These are phyloP conservation scores for Sebastes nivosus DNA, from an alignment of 2,797 vertebrate species.

Conservation along the genomic window DNA sequence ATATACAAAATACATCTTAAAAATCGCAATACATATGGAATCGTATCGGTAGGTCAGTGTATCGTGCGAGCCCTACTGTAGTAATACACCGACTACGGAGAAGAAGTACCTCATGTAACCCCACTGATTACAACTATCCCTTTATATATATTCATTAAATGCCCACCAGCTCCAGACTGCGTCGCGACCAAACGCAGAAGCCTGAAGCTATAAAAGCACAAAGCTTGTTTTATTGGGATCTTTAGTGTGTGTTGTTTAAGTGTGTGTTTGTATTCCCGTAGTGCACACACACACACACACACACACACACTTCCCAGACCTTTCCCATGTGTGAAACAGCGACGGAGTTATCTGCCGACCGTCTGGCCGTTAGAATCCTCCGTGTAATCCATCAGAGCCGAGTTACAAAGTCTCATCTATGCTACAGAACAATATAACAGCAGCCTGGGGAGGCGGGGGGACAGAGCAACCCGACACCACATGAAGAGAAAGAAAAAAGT, in stretches of 20 bases:
- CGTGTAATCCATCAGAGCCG: conserved; percentile 70
- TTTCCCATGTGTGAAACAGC: conserved; percentile 36
- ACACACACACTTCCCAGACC: conserved; percentile 21
- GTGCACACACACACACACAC: neutral
- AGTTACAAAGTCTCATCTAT: conserved; percentile 62
- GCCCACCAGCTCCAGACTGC: neutral
- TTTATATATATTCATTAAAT: neutral
- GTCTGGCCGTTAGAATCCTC: conserved; percentile 42
- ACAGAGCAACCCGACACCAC: conserved; percentile 60
- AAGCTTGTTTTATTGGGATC: conserved; percentile 27
- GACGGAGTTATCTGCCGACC: conserved; percentile 46
- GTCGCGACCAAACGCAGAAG: conserved; percentile 6
- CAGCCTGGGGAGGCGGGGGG: conserved; percentile 46
- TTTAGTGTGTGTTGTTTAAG: neutral
- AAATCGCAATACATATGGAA: too few species aligned
- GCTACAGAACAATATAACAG: conserved; percentile 54
- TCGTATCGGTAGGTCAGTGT: too few species aligned
- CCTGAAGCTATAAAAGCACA: conserved; percentile 32
- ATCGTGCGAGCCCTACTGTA: too few species aligned
- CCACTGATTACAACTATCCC: too few species aligned
- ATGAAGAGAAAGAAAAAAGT: conserved; percentile 56
- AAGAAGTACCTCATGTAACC: neutral
- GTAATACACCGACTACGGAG: too few species aligned
- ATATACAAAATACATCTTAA: too few species aligned
- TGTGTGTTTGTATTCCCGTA: conserved; percentile 34